Conservation (phyloP, 2,113 vertebrate species). For the Vidua chalybeata region DNA sequence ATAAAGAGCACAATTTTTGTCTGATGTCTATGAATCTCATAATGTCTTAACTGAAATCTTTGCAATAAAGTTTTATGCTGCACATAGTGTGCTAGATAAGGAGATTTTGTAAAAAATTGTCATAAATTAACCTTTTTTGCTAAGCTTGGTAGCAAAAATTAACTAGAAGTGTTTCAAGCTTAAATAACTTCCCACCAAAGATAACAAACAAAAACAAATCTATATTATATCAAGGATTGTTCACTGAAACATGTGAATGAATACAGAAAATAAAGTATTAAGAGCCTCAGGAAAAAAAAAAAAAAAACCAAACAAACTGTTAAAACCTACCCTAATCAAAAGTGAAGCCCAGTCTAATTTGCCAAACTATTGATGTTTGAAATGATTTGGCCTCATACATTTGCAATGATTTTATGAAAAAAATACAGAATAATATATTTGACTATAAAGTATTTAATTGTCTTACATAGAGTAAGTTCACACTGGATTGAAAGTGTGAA, state of each 20-base stretch:
- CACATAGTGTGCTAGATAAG: background rate
- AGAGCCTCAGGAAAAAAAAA: background rate
- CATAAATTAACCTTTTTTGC: background rate
- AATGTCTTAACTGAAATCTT: background rate
- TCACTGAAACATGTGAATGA: background rate
- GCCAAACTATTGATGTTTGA: background rate
- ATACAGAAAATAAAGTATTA: background rate
- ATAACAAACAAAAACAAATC: background rate
- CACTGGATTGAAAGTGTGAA: background rate
- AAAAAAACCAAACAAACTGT: background rate
- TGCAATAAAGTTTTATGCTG: background rate
- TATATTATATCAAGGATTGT: background rate
- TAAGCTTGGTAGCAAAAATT: slow-evolving; percentile 25
- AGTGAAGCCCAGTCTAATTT: background rate
- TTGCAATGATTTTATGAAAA: background rate
- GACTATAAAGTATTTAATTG: background rate
- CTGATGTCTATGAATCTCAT: background rate
- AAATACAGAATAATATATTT: background rate
- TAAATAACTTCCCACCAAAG: background rate
- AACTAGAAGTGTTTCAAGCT: background rate
- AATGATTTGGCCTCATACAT: background rate
- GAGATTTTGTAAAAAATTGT: slow-evolving; percentile 20
- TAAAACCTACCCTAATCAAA: background rate
- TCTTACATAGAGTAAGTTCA: background rate
- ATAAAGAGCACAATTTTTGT: background rate